Percentiles rank a stretch among this genome's conserved stretches.
Evolutionary conservation across 2,113 vertebrate genomes (phyloP).

Genomic region (Heteronetta atricapilla): DNA sequence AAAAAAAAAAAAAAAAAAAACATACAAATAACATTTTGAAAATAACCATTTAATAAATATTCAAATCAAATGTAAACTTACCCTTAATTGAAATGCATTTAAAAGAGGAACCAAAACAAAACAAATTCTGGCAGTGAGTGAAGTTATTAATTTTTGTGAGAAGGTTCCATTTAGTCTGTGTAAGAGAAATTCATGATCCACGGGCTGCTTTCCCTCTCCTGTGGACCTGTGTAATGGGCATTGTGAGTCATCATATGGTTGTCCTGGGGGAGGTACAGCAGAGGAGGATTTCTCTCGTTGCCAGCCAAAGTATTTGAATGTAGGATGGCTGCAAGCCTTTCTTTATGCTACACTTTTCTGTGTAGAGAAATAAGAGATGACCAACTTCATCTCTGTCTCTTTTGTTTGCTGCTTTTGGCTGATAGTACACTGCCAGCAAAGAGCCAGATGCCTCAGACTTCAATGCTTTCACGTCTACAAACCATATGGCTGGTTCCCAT

Average conservation of each 20-base stretch:
- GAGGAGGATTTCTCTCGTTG: background rate
- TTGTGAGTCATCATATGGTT: background rate
- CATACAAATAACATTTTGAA: background rate
- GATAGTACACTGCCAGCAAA: background rate
- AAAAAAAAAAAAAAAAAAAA: no score
- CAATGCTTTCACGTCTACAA: background rate
- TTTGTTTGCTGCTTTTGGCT: background rate
- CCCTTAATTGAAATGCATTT: background rate
- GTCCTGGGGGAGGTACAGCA: background rate
- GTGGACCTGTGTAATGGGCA: accelerated
- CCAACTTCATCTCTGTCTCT: background rate
- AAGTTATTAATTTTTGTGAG: background rate
- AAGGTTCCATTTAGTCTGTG: background rate
- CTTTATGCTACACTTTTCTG: background rate
- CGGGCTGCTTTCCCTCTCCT: background rate
- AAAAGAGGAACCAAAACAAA: background rate
- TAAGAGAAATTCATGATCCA: background rate
- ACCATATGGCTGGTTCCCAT: background rate
- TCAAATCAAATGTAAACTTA: background rate
- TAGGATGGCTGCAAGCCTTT: background rate
- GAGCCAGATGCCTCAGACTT: background rate
- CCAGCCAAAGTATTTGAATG: background rate
- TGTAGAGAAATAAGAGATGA: background rate
- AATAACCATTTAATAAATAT: background rate
- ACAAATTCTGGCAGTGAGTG: background rate